A percentile compares a stretch with the other conserved stretches of the same genome.
These are phyloP conservation scores for Trachythela sp. DNA, from an alignment of 64 coral and sea anemone genomes.

Conservation along the genomic window DNA sequence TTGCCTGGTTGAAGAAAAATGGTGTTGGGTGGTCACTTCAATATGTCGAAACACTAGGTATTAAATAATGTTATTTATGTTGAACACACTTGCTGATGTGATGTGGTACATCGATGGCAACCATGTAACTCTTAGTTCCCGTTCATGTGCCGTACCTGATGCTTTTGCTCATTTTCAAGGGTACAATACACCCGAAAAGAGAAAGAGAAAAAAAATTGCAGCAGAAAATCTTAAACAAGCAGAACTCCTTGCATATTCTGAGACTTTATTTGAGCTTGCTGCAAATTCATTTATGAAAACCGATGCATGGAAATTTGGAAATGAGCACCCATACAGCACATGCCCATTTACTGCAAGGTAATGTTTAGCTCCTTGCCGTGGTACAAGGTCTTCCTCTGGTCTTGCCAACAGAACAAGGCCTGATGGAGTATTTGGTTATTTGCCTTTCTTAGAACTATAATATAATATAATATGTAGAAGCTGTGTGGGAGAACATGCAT, in stretches of 20 bases:
- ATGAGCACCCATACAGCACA: no score
- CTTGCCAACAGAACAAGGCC: no score
- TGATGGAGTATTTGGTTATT: no score
- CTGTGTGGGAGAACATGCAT: no score
- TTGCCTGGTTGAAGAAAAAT: slow-evolving; percentile 26
- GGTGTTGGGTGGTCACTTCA: slow-evolving; percentile 36
- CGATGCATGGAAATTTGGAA: slow-evolving; percentile 47
- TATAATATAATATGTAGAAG: no score
- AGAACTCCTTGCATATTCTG: slow-evolving; percentile 33
- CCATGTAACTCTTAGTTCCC: slow-evolving; percentile 23
- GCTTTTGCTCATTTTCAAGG: slow-evolving; percentile 27
- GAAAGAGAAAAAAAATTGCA: slow-evolving; percentile 20
- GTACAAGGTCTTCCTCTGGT: no score
- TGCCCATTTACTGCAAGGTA: no score
- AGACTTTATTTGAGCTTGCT: slow-evolving; percentile 43
- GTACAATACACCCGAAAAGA: slow-evolving; percentile 36
- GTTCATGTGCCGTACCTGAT: slow-evolving; percentile 31
- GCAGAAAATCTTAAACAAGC: slow-evolving; percentile 34
- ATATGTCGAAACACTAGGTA: not conserved
- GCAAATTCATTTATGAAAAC: slow-evolving; percentile 33
- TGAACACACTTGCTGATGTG: slow-evolving; percentile 30
- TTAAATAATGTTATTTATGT: not conserved
- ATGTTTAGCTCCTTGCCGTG: no score
- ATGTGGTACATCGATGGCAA: slow-evolving; percentile 45
- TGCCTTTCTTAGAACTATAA: no score